These are phyloP conservation scores for Loris lydekkerianus DNA, from an alignment of 2,797 vertebrate genomes.

Conservation along the genomic window DNA sequence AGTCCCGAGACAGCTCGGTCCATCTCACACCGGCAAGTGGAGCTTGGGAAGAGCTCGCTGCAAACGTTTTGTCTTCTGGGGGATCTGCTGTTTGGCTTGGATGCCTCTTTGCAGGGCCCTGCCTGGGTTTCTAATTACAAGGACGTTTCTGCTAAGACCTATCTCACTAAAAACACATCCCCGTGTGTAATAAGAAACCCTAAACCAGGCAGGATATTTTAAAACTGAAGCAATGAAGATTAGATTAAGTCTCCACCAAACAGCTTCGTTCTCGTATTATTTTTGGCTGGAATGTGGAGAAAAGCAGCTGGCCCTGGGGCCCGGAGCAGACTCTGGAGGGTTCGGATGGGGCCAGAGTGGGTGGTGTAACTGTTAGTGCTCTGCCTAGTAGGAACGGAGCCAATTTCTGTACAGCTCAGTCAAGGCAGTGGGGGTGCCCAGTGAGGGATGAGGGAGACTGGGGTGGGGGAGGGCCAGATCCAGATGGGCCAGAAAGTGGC, in stretches of 20 bases:
- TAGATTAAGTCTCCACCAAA: constrained; percentile 87
- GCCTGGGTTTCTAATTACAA: constrained; percentile 85
- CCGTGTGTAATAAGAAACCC: constrained; percentile 87
- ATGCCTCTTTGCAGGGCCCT: constrained; percentile 49
- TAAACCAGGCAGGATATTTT: constrained; percentile 89
- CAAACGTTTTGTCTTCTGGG: constrained; percentile 70
- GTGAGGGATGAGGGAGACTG: not conserved
- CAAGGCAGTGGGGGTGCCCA: constrained; percentile 8
- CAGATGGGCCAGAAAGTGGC: not conserved
- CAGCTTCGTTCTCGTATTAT: constrained; percentile 87
- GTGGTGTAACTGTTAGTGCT: constrained; percentile 74
- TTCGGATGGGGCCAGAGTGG: constrained; percentile 70
- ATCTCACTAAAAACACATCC: constrained; percentile 86
- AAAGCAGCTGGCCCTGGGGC: constrained; percentile 87
- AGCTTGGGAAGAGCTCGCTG: constrained; percentile 53
- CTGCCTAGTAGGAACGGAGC: constrained; percentile 66
- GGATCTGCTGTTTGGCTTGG: constrained; percentile 84
- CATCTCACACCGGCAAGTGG: not conserved
- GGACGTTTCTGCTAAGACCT: constrained; percentile 82
- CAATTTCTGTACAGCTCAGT: constrained; percentile 65
- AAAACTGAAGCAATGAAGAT: constrained; percentile 89
- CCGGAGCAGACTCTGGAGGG: constrained; percentile 76
- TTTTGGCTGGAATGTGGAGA: constrained; percentile 88
- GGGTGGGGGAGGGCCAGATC: not conserved
- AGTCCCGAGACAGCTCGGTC: not conserved